Percentiles rank a stretch among this genome's conserved stretches.
These are phyloP conservation scores for Falco punctatus DNA, from an alignment of 2,113 vertebrate species.

Conservation along the genomic window DNA sequence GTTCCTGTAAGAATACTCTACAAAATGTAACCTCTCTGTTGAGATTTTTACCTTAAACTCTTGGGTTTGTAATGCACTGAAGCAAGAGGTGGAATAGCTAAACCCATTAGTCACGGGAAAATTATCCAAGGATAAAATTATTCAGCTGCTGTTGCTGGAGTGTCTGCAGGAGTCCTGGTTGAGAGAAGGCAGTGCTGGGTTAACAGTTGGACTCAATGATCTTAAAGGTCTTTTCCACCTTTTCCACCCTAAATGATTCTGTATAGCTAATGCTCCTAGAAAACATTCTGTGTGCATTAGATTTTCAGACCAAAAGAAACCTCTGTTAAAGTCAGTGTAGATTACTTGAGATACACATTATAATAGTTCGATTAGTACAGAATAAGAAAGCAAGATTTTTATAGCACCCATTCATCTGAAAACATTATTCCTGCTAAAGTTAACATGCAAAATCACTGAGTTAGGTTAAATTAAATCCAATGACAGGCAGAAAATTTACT, in stretches of 20 bases:
- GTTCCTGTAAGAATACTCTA: background rate
- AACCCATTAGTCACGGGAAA: background rate
- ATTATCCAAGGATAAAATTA: too few relatives aligned
- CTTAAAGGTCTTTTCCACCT: too few relatives aligned
- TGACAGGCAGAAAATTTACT: background rate
- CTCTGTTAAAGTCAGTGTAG: background rate
- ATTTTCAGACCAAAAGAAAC: conserved; percentile 20
- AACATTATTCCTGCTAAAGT: conserved; percentile 29
- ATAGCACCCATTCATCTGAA: background rate
- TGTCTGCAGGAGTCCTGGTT: too few relatives aligned
- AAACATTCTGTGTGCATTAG: background rate
- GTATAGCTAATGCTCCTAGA: background rate
- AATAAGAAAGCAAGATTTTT: conserved; percentile 16
- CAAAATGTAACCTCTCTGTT: conserved; percentile 23
- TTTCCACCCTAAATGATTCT: too few relatives aligned
- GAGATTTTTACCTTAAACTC: conserved; percentile 36
- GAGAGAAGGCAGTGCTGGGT: too few relatives aligned
- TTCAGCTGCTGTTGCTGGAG: too few relatives aligned
- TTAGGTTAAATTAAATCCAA: background rate
- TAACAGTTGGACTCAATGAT: too few relatives aligned
- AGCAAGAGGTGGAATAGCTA: conserved; percentile 29
- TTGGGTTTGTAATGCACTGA: conserved; percentile 2
- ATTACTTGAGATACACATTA: background rate
- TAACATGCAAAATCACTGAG: background rate
- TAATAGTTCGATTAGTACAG: conserved; percentile 35